Evolutionary conservation across 2,113 vertebrate genomes (phyloP), one percentile per base, ranked within the genome.

Genomic region (Rhinolophus ferrumequinum): DNA sequence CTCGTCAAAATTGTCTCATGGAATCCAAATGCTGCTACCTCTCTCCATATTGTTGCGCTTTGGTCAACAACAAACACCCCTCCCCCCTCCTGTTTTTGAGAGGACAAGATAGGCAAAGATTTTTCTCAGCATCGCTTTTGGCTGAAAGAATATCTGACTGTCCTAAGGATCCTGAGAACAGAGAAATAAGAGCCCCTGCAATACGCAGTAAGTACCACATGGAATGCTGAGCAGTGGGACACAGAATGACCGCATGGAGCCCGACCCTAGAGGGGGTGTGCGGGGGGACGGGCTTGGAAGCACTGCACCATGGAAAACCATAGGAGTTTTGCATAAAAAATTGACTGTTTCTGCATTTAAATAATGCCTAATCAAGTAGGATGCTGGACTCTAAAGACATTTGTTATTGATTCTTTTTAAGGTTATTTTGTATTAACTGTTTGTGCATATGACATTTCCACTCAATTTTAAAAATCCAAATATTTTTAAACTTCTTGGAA

Each of bases 1-100:
- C 64, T 85, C 6, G 0, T 33, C 70, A 10, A 75, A 3, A 24
- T 28, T n/a, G 8, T 79, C 82, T 84, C 33, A 8, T 41, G 90
- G 87, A 86, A 93, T 83, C 56, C 80, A 92, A 44, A 15, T 66
- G n/a, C 95, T 95, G 62, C 95, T 95, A 93, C 97, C 88, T 97
- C 85, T 85, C 95, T 97, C 6, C 1, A 8, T 67, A 22, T 44
- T 90, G n/a, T 89, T 88, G 69, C n/a, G 30, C 81, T 95, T 56
- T 84, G 15, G 11, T 67, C 95, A 81, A 67, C 58, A 77, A 30
- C 72, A 62, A 60, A 95, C 16, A 82, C 58, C 33, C 19, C 18
- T 10, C 30, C 50, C 47, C 50, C 11, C 35, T 8, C 73, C 28
- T 26, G 11, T 82, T 22, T 64, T 33, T 62, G 58, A 92, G 70